Evolutionary conservation across 1,140 invertebrate species (phyloP).

Genomic region (Zaprionus lachaisei): DNA sequence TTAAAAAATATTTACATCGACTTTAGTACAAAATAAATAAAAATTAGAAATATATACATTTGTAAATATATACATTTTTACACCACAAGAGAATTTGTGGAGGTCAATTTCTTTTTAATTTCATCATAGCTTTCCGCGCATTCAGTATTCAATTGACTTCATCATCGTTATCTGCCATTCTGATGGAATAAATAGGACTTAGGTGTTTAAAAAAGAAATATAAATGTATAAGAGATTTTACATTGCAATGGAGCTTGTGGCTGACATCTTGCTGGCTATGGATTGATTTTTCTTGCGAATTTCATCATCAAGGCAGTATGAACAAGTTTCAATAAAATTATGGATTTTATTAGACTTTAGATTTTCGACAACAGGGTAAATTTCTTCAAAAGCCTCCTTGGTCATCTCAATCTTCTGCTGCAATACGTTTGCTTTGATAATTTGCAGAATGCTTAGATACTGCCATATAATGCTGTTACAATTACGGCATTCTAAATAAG

Average conservation of each 20-base stretch:
- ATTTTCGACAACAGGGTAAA: conserved; percentile 37
- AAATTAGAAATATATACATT: too few relatives aligned
- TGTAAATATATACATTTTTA: too few relatives aligned
- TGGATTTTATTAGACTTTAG: conserved; percentile 27
- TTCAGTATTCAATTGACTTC: too few relatives aligned
- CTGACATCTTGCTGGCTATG: conserved; percentile 24
- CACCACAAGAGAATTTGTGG: too few relatives aligned
- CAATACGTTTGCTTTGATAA: conserved; percentile 65
- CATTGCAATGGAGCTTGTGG: neutral
- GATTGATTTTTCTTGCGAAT: conserved; percentile 7
- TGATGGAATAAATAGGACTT: neutral
- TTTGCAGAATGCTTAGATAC: conserved; percentile 58
- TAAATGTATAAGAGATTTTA: neutral
- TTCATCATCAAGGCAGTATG: conserved; percentile 47
- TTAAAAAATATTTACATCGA: too few relatives aligned
- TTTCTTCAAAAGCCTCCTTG: conserved; percentile 62
- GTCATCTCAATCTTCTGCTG: conserved; percentile 70
- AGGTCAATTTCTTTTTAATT: too few relatives aligned
- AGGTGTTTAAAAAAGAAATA: neutral
- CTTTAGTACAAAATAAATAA: too few relatives aligned
- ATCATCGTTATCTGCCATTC: too few relatives aligned
- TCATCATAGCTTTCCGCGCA: too few relatives aligned
- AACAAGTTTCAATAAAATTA: conserved; percentile 45
- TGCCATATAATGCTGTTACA: conserved; percentile 66
- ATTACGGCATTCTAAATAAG: conserved; percentile 38